Evolutionary conservation across 2,113 vertebrate species (phyloP).

Genomic region (Brachypodius melanocephalos): DNA sequence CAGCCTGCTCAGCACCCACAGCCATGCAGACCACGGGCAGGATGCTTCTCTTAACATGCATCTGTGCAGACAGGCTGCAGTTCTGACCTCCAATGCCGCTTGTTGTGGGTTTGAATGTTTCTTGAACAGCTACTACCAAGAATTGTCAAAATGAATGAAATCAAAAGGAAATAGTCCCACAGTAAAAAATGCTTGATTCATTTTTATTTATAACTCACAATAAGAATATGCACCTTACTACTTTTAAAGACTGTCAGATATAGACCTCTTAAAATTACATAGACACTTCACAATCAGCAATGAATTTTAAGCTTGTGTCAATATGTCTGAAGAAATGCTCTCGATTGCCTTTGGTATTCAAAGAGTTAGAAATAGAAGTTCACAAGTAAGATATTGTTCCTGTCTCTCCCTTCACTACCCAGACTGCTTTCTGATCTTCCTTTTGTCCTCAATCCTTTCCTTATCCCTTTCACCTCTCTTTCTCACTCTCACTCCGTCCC

Average conservation of each 20-base stretch:
- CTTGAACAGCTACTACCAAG: background rate
- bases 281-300: background rate
- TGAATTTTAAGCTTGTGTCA: conserved; percentile 32
- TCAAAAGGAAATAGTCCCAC: background rate
- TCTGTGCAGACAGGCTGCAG: background rate
- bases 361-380: conserved; percentile 68
- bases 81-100: background rate
- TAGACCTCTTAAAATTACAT: background rate
- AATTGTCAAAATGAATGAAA: background rate
- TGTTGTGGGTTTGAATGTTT: background rate
- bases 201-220: conserved; percentile 13
- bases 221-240: background rate
- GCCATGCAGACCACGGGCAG: rapidly evolving
- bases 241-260: background rate
- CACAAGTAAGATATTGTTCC: conserved; percentile 69
- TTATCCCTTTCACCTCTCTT: conserved; percentile 77
- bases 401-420: conserved; percentile 56
- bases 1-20: background rate
- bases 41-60: background rate
- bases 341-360: background rate
- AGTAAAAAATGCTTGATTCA: background rate
- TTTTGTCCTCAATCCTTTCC: conserved; percentile 71
- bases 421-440: conserved; percentile 68
- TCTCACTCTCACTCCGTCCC: conserved; percentile 62
- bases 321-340: conserved; percentile 27